Evolutionary conservation across 2,797 vertebrate species (phyloP).

Genomic region (Neosalanx taihuensis): DNA sequence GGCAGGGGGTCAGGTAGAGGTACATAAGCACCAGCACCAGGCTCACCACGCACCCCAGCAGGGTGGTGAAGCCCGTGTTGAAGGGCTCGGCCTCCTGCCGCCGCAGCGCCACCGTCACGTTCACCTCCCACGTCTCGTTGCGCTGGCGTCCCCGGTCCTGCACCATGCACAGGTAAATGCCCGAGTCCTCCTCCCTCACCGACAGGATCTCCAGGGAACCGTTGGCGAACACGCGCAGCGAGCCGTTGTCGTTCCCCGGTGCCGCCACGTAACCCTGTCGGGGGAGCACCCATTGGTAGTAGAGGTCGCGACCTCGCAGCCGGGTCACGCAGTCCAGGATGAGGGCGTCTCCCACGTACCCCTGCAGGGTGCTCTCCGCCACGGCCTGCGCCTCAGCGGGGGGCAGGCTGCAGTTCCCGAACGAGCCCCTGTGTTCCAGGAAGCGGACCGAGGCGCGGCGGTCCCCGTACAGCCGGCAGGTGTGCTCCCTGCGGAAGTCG

Average conservation of each 20-base stretch:
- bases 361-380: slow-evolving; percentile 58
- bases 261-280: slow-evolving; percentile 76
- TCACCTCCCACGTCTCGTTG: slow-evolving; percentile 83
- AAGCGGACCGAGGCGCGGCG: slow-evolving; percentile 75
- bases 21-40: slow-evolving; percentile 89
- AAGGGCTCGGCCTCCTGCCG: slow-evolving; percentile 70
- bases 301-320: slow-evolving; percentile 46
- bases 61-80: slow-evolving; percentile 89
- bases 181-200: slow-evolving; percentile 70
- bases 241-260: slow-evolving; percentile 79
- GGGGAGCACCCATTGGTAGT: slow-evolving; percentile 85
- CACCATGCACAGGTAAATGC: slow-evolving; percentile 85
- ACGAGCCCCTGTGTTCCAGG: slow-evolving; percentile 76
- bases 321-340: slow-evolving; percentile 78
- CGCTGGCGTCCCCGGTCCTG: slow-evolving; percentile 65
- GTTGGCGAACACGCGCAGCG: slow-evolving; percentile 75
- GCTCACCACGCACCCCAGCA: slow-evolving; percentile 88
- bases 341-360: slow-evolving; percentile 59
- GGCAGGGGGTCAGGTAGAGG: slow-evolving; percentile 88
- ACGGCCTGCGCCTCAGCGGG: not conserved
- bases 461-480: slow-evolving; percentile 76
- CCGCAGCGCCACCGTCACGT: slow-evolving; percentile 75
- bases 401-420: slow-evolving; percentile 76
- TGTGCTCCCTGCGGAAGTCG: slow-evolving; percentile 79
- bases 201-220: slow-evolving; percentile 81